Evolutionary conservation across 1,140 invertebrate species (phyloP).

Genomic region (Cylas formicarius): DNA sequence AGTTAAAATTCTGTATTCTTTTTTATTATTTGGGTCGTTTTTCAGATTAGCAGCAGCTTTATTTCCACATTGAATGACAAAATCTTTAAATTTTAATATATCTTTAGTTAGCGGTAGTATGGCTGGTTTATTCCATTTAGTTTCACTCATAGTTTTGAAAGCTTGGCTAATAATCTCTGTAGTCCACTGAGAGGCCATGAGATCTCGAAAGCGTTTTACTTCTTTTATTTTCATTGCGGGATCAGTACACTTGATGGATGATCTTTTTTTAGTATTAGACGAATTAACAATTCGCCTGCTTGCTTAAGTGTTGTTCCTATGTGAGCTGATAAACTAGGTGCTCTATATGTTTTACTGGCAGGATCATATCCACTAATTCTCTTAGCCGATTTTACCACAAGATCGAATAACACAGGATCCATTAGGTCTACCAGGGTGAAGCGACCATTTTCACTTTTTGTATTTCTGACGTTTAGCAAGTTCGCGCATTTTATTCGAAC

Average conservation of each 20-base stretch:
- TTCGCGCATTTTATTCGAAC: slow-evolving; percentile 26
- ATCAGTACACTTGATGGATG: slow-evolving; percentile 4
- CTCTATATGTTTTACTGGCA: slow-evolving; percentile 11
- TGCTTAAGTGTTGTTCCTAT: slow-evolving; percentile 24
- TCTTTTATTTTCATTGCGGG: slow-evolving; percentile 14
- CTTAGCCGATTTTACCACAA: slow-evolving; percentile 4
- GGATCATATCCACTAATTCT: slow-evolving; percentile 18
- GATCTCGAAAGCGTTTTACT: slow-evolving; percentile 16
- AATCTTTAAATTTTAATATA: slow-evolving; percentile 23
- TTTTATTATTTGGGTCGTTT: slow-evolving; percentile 9
- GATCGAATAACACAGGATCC: slow-evolving; percentile 12
- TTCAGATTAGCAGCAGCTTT: slow-evolving; percentile 8
- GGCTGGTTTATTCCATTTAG: slow-evolving; percentile 20
- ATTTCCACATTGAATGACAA: slow-evolving; percentile 12
- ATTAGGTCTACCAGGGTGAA: slow-evolving; percentile 14
- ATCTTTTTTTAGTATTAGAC: slow-evolving; percentile 21
- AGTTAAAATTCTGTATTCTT: slow-evolving; percentile 19
- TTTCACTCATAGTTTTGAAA: slow-evolving; percentile 23
- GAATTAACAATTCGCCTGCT: slow-evolving; percentile 17
- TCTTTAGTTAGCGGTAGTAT: slow-evolving; percentile 24
- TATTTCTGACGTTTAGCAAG: slow-evolving; percentile 13
- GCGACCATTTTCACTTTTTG: slow-evolving; percentile 5
- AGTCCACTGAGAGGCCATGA: slow-evolving; percentile 19
- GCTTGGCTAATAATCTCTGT: slow-evolving; percentile 21
- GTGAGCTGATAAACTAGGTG: slow-evolving; percentile 17